Evolutionary conservation across 2,797 vertebrate genomes (phyloP).

Genomic region (Channallabes apus): DNA sequence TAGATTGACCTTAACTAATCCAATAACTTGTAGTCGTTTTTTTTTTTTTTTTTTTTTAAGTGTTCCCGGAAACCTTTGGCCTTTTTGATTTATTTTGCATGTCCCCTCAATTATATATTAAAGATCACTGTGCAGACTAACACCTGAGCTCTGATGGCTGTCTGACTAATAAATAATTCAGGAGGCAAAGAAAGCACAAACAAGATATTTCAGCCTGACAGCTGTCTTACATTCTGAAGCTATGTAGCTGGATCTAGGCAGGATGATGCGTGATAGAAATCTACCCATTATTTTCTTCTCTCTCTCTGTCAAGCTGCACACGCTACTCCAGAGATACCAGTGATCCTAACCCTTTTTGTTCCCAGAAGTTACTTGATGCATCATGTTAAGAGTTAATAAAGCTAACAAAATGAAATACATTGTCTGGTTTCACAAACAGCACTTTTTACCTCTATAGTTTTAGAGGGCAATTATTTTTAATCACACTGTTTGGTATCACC

Average conservation of each 20-base stretch:
- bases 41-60: not conserved
- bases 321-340: no score
- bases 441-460: no score
- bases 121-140: not conserved
- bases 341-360: no score
- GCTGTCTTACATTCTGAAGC: not conserved
- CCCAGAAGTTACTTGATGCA: no score
- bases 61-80: slow-evolving; percentile 1
- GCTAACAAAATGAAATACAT: no score
- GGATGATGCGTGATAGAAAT: not conserved
- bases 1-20: not conserved
- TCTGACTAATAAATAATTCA: slow-evolving; percentile 34
- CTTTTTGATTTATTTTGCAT: slow-evolving; percentile 14
- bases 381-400: no score
- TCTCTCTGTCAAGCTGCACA: no score
- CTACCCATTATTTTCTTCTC: no score
- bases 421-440: no score
- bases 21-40: not conserved
- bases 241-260: not conserved
- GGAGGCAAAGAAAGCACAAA: slow-evolving; percentile 6
- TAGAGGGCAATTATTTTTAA: no score
- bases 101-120: slow-evolving; percentile 21
- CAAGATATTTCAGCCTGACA: slow-evolving; percentile 19
- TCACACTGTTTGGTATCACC: no score
- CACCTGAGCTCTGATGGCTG: slow-evolving; percentile 11